A percentile compares a stretch with the other conserved stretches of the same genome.
Evolutionary conservation across 1,140 invertebrate species (phyloP).

Genomic region (Trachymyrmex septentrionalis): DNA sequence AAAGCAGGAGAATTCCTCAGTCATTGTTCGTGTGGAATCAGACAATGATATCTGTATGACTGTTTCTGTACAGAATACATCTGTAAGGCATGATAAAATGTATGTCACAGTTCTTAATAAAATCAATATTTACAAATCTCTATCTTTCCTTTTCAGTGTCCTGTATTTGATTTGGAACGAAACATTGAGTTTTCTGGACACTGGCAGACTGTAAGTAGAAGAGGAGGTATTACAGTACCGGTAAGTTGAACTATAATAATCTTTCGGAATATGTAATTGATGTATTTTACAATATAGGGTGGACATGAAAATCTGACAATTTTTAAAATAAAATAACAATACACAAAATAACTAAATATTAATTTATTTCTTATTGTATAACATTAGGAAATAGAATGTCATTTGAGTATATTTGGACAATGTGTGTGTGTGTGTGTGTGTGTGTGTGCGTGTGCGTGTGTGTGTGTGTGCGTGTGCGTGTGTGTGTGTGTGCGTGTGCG

Average conservation of each 20-base stretch:
- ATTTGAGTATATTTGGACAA: no score
- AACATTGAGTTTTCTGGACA: conserved; percentile 89
- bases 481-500: no score
- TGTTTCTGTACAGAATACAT: conserved; percentile 89
- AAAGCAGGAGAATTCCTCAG: conserved; percentile 85
- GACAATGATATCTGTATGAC: conserved; percentile 87
- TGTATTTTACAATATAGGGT: conserved; percentile 12
- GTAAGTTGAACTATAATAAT: conserved; percentile 79
- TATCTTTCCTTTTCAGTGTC: conserved; percentile 86
- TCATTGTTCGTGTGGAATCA: conserved; percentile 88
- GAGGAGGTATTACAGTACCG: conserved; percentile 88
- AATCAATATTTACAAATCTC: neutral
- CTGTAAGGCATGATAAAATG: conserved; percentile 81
- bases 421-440: no score
- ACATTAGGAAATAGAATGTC: no score
- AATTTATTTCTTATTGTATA: no score
- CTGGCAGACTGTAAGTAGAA: conserved; percentile 89
- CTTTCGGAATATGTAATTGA: neutral
- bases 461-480: no score
- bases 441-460: no score
- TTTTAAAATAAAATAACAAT: neutral
- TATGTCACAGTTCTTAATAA: neutral
- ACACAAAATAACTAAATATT: no score
- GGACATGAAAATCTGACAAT: no score
- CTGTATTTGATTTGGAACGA: conserved; percentile 89